These are phyloP conservation scores for Bellardia pandia DNA, from an alignment of 2,888 invertebrate genomes.

Conservation along the genomic window DNA sequence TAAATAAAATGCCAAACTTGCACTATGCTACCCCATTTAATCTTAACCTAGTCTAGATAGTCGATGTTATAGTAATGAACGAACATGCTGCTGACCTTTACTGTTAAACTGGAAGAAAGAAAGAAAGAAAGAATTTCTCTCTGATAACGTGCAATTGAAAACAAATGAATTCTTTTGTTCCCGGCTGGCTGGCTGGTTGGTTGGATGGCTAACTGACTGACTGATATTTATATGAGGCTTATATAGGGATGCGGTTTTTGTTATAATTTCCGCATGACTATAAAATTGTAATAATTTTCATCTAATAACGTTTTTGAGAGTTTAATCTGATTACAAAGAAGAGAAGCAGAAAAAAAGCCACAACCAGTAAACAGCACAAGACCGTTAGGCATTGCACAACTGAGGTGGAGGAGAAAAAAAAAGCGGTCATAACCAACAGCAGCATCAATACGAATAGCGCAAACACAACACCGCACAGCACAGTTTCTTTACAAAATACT, in stretches of 20 bases:
- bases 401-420: conserved; percentile 31
- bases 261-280: conserved; percentile 73
- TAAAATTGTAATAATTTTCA: conserved; percentile 74
- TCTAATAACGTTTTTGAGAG: conserved; percentile 73
- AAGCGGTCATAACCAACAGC: conserved; percentile 54
- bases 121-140: conserved; percentile 53
- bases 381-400: conserved; percentile 66
- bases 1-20: too few relatives aligned
- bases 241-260: conserved; percentile 62
- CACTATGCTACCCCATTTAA: neutral
- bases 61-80: neutral
- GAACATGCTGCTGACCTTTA: conserved; percentile 60
- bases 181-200: neutral
- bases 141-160: conserved; percentile 68
- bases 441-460: conserved; percentile 51
- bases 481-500: conserved; percentile 26
- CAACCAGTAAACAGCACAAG: conserved; percentile 45
- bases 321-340: conserved; percentile 72
- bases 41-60: conserved; percentile 6
- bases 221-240: conserved; percentile 57
- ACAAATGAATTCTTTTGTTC: conserved; percentile 60
- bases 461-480: conserved; percentile 29
- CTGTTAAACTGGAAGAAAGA: conserved; percentile 4
- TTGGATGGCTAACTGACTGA: conserved; percentile 54
- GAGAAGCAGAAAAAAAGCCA: conserved; percentile 26